These are phyloP conservation scores for Orius insidiosus DNA, from an alignment of 1,140 invertebrate species.

Conservation along the genomic window DNA sequence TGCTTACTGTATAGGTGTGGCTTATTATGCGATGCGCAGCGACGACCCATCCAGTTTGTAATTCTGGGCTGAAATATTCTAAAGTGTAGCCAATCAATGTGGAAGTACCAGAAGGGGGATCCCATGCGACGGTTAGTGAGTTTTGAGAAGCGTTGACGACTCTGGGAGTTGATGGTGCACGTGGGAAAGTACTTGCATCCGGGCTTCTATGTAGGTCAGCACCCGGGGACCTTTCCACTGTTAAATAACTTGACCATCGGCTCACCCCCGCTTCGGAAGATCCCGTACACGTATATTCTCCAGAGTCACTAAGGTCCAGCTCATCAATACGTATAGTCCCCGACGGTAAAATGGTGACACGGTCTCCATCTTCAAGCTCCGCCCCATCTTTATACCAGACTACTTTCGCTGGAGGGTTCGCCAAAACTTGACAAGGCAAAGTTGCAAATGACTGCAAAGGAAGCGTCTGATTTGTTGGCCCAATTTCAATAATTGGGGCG, in stretches of 20 bases:
- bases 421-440: conserved; percentile 64
- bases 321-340: conserved; percentile 69
- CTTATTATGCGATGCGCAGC: conserved; percentile 31
- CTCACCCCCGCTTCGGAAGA: conserved; percentile 65
- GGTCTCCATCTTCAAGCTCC: conserved; percentile 22
- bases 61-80: conserved; percentile 70
- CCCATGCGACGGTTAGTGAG: conserved; percentile 65
- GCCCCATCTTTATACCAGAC: conserved; percentile 70
- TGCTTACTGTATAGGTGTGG: conserved; percentile 16
- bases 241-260: conserved; percentile 60
- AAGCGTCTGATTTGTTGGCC: conserved; percentile 79
- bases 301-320: conserved; percentile 50
- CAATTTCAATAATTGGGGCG: conserved; percentile 82
- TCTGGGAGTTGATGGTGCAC: conserved; percentile 47
- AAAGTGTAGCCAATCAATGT: conserved; percentile 54
- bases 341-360: conserved; percentile 40
- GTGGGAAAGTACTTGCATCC: conserved; percentile 59
- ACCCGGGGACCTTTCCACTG: conserved; percentile 39
- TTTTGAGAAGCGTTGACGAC: conserved; percentile 61
- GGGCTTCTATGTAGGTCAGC: conserved; percentile 52
- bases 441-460: conserved; percentile 59
- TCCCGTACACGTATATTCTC: conserved; percentile 64
- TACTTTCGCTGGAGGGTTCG: conserved; percentile 48
- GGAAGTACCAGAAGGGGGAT: conserved; percentile 30
- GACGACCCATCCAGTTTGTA: conserved; percentile 54